phyloP scores from a whole-genome alignment of 2,888 invertebrate species.

The Creontiades dilutus region DNA sequence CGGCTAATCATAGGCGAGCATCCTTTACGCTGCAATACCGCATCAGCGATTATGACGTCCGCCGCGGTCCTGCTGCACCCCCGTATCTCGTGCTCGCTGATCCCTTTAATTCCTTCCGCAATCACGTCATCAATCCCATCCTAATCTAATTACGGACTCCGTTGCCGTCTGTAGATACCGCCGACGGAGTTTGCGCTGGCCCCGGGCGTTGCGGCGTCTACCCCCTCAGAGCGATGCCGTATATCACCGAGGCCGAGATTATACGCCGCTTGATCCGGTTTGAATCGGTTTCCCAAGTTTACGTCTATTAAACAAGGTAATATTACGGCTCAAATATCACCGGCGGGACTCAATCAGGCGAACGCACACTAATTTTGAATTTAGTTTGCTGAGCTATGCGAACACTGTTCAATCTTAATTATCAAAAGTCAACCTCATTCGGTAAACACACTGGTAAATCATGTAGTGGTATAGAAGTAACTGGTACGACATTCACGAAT shows the following conservation, averaged over 20 bases:
- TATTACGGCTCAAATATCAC: neutral
- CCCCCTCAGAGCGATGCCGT: neutral
- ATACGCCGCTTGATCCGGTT: neutral
- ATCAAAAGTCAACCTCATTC: too few species aligned
- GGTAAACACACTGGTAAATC: too few species aligned
- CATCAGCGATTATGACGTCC: neutral
- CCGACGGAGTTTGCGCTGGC: neutral
- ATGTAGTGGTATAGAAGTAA: too few species aligned
- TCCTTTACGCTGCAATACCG: neutral
- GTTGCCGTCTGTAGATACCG: neutral
- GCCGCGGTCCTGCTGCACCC: neutral
- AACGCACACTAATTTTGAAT: constrained; percentile 11
- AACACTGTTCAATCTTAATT: too few species aligned
- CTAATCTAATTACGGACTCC: constrained; percentile 25
- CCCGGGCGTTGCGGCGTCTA: neutral
- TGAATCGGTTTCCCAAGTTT: constrained; percentile 19
- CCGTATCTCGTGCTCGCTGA: constrained; percentile 11
- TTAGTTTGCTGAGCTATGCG: neutral
- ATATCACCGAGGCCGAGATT: neutral
- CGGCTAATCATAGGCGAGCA: too few species aligned
- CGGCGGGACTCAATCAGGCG: neutral
- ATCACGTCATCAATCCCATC: constrained; percentile 26
- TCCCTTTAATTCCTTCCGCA: constrained; percentile 26
- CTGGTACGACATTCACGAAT: too few species aligned
- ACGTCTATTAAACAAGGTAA: neutral